Evolutionary conservation across 30 jellyfish, hydroid and myxozoan species (phyloP).

Genomic region (Hydra vulgaris): DNA sequence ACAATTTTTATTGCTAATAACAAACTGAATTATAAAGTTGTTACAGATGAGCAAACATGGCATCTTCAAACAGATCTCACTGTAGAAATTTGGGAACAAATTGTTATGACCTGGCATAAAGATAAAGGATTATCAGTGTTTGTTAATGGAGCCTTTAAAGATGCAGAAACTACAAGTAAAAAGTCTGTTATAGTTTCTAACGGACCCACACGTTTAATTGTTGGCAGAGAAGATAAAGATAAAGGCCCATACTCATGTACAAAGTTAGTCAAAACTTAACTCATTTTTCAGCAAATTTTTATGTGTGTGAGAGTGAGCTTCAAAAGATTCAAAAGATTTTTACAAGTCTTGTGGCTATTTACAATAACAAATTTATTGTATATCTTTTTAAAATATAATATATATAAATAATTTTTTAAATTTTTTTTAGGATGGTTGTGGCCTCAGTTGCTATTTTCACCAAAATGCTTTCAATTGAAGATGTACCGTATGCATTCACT

Average conservation of each 20-base stretch:
- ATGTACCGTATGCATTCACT: conserved; percentile 92
- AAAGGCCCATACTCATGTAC: conserved; percentile 69
- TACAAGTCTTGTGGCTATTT: no score
- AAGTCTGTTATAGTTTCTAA: conserved; percentile 31
- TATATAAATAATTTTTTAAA: no score
- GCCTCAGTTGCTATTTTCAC: conserved; percentile 81
- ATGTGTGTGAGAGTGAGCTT: not conserved
- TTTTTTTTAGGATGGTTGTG: conserved; percentile 53
- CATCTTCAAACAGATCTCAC: conserved; percentile 71
- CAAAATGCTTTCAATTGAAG: conserved; percentile 75
- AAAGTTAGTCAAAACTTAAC: conserved; percentile 51
- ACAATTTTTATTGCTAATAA: conserved; percentile 59
- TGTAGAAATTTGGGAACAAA: conserved; percentile 85
- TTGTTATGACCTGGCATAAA: conserved; percentile 92
- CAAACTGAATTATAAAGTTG: conserved; percentile 76
- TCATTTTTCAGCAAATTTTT: not conserved
- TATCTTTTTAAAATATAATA: no score
- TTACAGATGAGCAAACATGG: conserved; percentile 64
- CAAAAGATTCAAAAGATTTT: not conserved
- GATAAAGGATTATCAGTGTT: conserved; percentile 65
- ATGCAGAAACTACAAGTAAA: conserved; percentile 61
- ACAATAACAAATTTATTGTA: no score
- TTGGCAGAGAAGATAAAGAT: conserved; percentile 73
- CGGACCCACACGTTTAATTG: conserved; percentile 59
- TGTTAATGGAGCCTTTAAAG: conserved; percentile 92